A percentile compares a stretch with the other conserved stretches of the same genome.
These are phyloP conservation scores for Brachyopa scutellaris DNA, from an alignment of 2,888 invertebrate genomes.

Conservation along the genomic window DNA sequence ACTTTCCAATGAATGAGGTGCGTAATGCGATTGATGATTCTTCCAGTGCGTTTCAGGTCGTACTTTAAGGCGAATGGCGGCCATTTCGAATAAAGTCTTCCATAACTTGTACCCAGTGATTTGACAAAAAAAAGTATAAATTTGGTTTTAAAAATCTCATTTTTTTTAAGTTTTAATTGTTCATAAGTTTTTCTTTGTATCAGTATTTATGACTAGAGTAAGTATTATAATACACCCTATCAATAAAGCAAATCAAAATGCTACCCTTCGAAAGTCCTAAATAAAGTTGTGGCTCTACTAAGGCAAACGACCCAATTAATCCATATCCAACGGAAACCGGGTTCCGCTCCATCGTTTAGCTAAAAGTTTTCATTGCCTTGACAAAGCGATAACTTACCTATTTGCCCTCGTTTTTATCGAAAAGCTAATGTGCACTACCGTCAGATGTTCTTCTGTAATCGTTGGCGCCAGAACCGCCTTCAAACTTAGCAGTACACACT, in stretches of 20 bases:
- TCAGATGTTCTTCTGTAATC: conserved; percentile 8
- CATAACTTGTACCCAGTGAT: too few relatives aligned
- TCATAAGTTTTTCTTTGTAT: too few relatives aligned
- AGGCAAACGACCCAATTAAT: conserved; percentile 44
- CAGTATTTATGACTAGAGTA: too few relatives aligned
- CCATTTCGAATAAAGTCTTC: too few relatives aligned
- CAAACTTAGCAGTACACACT: conserved; percentile 15
- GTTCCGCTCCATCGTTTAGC: background rate
- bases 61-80: too few relatives aligned
- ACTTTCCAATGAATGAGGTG: too few relatives aligned
- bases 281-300: conserved; percentile 13
- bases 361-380: conserved; percentile 7
- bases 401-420: conserved; percentile 33
- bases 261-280: conserved; percentile 4
- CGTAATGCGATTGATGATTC: too few relatives aligned
- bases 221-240: too few relatives aligned
- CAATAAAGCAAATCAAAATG: conserved; percentile 16
- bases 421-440: conserved; percentile 31
- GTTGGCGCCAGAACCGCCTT: background rate
- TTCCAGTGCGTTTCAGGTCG: too few relatives aligned
- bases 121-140: too few relatives aligned
- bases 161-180: too few relatives aligned
- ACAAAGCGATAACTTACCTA: conserved; percentile 48
- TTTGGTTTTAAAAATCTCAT: too few relatives aligned
- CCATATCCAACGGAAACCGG: background rate